Base-by-base conservation (phyloP, 1,140 invertebrate genomes). In the Pogonomyrmex barbatus region DNA sequence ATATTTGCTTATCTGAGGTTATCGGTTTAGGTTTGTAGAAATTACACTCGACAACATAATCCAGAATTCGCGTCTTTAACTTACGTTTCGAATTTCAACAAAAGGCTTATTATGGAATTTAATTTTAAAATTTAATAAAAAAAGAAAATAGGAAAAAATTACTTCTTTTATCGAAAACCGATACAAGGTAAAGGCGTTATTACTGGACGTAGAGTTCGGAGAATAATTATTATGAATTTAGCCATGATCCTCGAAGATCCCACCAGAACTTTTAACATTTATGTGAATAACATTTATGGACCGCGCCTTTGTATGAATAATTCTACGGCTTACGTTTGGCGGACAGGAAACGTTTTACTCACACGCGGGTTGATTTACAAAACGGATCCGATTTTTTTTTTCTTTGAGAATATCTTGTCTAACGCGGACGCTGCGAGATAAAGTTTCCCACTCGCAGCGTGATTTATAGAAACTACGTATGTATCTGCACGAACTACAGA, bases 361-460 rank as follows among this genome's bases (percentile, higher is more conserved):
- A 39, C n/a, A 58, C 30, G 67, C 63, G 33, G n/a, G 17, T 39
- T 24, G 24, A 24, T 24, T 24, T 65, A 63, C 36, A 71, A 86
- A 62, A 82, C 77, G 42, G 60, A 83, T 75, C 36, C 42, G 36
- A 36, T 5, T n/a, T 76, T 77, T 79, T 81, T 42, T 45, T 10
- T 4, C 58, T 45, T 75, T 36, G 52, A 45, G 2, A 33, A 17
- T 90, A 89, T 85, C 86, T 89, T 88, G 86, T 90, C 86, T 76
- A 88, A 88, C 47, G 36, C 81, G 81, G 86, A 90, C 75, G 78
- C 81, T 73, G 79, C 52, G 36, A 90, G 81, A 90, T 88, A 89
- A 24, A 89, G 33, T 81, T 58, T 83, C 45, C 50, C 56, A 65
- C 39, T 68, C 50, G 70, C 56, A 3, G 14, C 24, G 33, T 24